Evolutionary conservation across 2,888 invertebrate genomes (phyloP), one percentile per base, ranked within the genome.

Genomic region (Amphimallon solstitiale): DNA sequence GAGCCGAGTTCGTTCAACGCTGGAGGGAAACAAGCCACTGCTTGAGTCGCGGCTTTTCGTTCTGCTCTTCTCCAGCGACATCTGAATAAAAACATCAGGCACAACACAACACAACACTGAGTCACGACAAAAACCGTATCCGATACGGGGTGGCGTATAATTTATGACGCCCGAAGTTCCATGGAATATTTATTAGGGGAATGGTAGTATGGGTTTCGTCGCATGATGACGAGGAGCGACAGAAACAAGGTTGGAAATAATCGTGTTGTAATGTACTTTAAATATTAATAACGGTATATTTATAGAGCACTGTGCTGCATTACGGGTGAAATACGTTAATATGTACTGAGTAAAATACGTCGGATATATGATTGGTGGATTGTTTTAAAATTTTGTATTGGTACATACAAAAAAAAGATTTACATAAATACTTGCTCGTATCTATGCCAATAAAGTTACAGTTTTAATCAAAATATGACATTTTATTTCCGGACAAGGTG

Each of bases 131-230:
- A 10, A 45, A 45, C 19, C 17, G 45, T 19, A 17, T 45, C 15
- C 45, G 19, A 45, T 45, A n/a, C 19, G 17, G 19, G n/a, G 19
- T 45, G 3, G 45, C 45, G 45, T 45, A 15, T 45, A 45, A 45
- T 45, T 45, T 45, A 45, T 17, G 19, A 19, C 19, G 14, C 45
- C 7, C 10, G 19, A 19, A 45, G 45, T 17, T 45, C n/a, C 45
- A 45, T 45, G 19, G 17, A 45, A 45, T 45, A 45, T 45, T 45
- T 45, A 45, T 45, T 45, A 45, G 45, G 45, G 45, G 6, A 29
- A 17, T 17, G 45, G 19, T n/a, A 45, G 19, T 7, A 19, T 17
- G 45, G 45, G 19, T 45, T 5, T 19, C 19, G 19, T 45, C 17
- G 19, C 45, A n/a, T 17, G 45, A 19, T 45, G 45, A 45, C 45